These are phyloP conservation scores for Bolinopsis microptera DNA, from an alignment of 37 sponge, comb jelly and placozoan genomes.

Conservation along the genomic window DNA sequence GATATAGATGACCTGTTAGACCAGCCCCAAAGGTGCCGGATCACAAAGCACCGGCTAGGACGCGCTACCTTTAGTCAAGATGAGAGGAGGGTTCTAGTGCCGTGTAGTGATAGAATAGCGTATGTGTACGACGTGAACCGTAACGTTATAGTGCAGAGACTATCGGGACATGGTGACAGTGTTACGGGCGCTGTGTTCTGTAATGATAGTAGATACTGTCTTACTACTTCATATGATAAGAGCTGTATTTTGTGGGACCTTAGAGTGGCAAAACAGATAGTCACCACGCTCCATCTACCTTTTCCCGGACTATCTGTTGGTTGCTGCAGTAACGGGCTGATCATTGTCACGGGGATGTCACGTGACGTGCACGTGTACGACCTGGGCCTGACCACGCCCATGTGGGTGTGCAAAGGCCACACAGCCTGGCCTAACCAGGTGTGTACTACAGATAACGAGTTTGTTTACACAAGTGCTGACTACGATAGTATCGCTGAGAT, in stretches of 20 bases:
- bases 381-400: slow-evolving; percentile 24
- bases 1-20: slow-evolving; percentile 37
- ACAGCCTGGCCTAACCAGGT: slow-evolving; percentile 18
- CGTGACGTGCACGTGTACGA: slow-evolving; percentile 37
- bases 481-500: slow-evolving; percentile 39
- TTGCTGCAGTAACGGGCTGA: not conserved
- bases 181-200: slow-evolving; percentile 19
- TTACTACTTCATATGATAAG: slow-evolving; percentile 9
- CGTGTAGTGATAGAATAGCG: not conserved
- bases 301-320: not conserved
- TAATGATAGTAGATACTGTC: not conserved
- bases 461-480: slow-evolving; percentile 27
- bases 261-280: not conserved
- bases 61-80: not conserved
- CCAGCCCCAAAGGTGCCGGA: slow-evolving; percentile 11
- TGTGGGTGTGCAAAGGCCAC: slow-evolving; percentile 46
- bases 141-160: not conserved
- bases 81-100: not conserved
- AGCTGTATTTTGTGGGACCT: slow-evolving; percentile 21
- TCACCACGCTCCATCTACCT: not conserved
- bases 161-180: slow-evolving; percentile 12
- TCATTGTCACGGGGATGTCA: slow-evolving; percentile 33
- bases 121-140: slow-evolving; percentile 37
- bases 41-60: not conserved
- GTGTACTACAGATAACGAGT: not conserved